Percentiles rank a stretch among this genome's conserved stretches.
Conservation (phyloP, 2,797 vertebrate genomes). For the Pseudomugil tenellus region DNA sequence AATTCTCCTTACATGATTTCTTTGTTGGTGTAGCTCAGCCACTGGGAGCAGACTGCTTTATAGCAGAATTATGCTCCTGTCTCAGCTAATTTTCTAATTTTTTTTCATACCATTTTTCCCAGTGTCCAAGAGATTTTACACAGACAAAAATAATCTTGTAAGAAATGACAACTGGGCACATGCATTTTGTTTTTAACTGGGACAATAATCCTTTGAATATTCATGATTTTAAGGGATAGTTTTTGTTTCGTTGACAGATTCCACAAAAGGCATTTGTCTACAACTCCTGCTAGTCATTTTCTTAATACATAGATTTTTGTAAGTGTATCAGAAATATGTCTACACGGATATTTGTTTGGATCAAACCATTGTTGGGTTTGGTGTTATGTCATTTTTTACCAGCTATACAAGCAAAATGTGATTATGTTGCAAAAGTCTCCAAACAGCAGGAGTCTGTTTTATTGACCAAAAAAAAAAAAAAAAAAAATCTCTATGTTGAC, state of each 20-base stretch:
- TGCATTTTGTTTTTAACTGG: background rate
- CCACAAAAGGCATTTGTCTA: background rate
- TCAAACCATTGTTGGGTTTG: background rate
- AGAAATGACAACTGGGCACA: background rate
- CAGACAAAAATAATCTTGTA: conserved; percentile 2
- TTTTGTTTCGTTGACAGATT: conserved; percentile 6
- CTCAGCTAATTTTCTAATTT: conserved; percentile 6
- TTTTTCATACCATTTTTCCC: background rate
- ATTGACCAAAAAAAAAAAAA: background rate
- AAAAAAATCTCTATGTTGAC: background rate
- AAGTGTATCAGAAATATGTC: background rate
- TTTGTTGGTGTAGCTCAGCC: conserved; percentile 6
- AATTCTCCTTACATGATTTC: conserved; percentile 8
- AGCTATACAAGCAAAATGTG: background rate
- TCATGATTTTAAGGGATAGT: background rate
- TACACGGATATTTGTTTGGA: background rate
- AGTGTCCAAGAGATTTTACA: conserved; percentile 1
- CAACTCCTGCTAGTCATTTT: conserved; percentile 1
- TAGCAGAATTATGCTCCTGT: conserved; percentile 15
- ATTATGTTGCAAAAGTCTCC: no score
- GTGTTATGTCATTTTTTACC: conserved; percentile 5
- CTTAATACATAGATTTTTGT: background rate
- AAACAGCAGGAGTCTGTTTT: background rate
- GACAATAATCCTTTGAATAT: background rate
- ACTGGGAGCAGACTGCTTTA: conserved; percentile 6